Evolutionary conservation across 2,888 invertebrate species (phyloP).

Genomic region (Melieria crassipennis): DNA sequence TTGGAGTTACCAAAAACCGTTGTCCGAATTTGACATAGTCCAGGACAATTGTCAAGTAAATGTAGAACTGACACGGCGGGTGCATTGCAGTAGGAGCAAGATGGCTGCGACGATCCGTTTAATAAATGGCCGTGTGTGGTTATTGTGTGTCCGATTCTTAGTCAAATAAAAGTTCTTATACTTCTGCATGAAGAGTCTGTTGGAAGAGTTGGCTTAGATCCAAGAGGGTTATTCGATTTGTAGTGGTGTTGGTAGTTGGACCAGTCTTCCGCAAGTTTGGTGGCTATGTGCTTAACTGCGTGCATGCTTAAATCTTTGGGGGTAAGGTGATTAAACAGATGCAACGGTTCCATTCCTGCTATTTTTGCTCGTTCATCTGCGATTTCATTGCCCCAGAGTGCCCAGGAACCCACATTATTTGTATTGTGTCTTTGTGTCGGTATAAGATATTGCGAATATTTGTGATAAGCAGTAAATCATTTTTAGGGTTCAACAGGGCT

Average conservation of each 20-base stretch:
- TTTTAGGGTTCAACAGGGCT: constrained; percentile 26
- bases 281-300: background rate
- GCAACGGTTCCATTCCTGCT: background rate
- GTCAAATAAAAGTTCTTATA: background rate
- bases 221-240: background rate
- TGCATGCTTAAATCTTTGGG: background rate
- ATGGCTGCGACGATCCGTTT: no score
- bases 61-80: no score
- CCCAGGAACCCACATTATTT: constrained; percentile 26
- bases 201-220: background rate
- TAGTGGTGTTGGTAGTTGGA: constrained; percentile 3
- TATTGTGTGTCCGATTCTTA: constrained; percentile 2
- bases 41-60: no score
- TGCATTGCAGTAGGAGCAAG: no score
- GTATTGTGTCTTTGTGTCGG: constrained; percentile 13
- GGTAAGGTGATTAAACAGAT: background rate
- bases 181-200: background rate
- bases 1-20: no score
- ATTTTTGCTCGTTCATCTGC: constrained; percentile 10
- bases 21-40: no score
- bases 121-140: no score
- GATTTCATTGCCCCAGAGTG: constrained; percentile 24
- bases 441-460: constrained; percentile 20
- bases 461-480: constrained; percentile 18
- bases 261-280: background rate